phyloP scores from a whole-genome alignment of 2,113 vertebrate species.

The Rhodinocichla rosea region DNA sequence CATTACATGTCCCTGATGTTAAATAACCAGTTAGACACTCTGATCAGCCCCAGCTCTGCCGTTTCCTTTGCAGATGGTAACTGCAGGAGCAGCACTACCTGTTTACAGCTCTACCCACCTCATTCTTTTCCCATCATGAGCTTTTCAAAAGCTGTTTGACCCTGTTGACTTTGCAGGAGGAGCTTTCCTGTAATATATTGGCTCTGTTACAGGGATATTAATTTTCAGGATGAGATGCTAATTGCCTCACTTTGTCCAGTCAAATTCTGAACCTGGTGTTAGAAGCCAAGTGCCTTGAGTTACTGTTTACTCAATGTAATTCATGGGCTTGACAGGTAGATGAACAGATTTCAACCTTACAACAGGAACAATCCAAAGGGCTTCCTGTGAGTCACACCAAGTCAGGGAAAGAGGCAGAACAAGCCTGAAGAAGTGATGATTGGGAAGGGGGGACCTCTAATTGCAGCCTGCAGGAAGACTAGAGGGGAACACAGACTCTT shows the following conservation, averaged over 20 bases:
- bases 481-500: neutral
- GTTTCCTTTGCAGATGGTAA: neutral
- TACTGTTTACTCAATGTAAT: neutral
- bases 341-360: neutral
- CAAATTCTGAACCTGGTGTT: neutral
- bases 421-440: neutral
- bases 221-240: slow-evolving; percentile 27
- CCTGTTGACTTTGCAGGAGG: neutral
- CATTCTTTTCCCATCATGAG: neutral
- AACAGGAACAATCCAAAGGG: neutral
- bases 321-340: neutral
- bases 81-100: neutral
- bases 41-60: neutral
- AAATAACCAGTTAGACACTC: neutral
- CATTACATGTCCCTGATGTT: neutral
- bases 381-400: neutral
- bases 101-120: neutral
- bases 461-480: neutral
- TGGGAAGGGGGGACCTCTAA: neutral
- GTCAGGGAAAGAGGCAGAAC: neutral
- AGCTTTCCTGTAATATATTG: neutral
- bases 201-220: neutral
- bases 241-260: neutral
- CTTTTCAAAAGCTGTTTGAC: slow-evolving; percentile 26
- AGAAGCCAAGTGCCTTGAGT: neutral